Evolutionary conservation across 2,797 vertebrate genomes (phyloP).

Genomic region (Notoglanidium macrostoma): DNA sequence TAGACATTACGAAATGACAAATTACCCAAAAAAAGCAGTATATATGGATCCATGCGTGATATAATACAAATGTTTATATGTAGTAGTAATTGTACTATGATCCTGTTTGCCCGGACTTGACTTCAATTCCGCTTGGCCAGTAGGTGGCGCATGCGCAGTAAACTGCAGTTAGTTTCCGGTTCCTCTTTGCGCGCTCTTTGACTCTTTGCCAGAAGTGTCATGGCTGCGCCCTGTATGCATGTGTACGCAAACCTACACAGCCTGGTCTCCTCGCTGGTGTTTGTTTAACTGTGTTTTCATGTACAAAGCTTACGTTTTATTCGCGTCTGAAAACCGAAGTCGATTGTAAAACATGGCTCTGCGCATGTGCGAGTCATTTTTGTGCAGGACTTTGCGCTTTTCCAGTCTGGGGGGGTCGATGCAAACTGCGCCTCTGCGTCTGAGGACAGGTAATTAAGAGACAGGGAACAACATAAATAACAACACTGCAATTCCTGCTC

Average conservation of each 20-base stretch:
- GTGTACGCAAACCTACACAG: constrained; percentile 60
- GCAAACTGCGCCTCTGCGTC: constrained; percentile 61
- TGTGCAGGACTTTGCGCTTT: constrained; percentile 50
- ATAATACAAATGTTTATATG: background rate
- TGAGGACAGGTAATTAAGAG: constrained; percentile 65
- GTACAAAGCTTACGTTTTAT: rapidly evolving
- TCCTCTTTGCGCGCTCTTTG: constrained; percentile 56
- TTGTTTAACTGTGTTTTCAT: background rate
- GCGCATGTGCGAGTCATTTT: constrained; percentile 57
- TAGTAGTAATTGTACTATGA: background rate
- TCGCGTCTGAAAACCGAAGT: background rate
- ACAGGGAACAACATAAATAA: background rate
- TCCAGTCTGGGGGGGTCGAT: constrained; percentile 34
- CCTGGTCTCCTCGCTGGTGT: constrained; percentile 31
- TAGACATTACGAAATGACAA: background rate
- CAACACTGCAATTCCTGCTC: background rate
- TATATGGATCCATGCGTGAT: background rate
- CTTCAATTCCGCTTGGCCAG: constrained; percentile 21
- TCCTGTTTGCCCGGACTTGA: too few species aligned
- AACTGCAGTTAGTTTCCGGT: background rate
- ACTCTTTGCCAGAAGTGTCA: constrained; percentile 64
- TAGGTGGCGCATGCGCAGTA: constrained; percentile 62
- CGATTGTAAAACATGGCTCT: constrained; percentile 62
- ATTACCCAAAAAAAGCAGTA: background rate
- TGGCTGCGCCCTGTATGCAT: constrained; percentile 64